Evolutionary conservation across 2,113 vertebrate species (phyloP), one percentile per base, ranked within the genome.

Genomic region (Struthidea cinerea): DNA sequence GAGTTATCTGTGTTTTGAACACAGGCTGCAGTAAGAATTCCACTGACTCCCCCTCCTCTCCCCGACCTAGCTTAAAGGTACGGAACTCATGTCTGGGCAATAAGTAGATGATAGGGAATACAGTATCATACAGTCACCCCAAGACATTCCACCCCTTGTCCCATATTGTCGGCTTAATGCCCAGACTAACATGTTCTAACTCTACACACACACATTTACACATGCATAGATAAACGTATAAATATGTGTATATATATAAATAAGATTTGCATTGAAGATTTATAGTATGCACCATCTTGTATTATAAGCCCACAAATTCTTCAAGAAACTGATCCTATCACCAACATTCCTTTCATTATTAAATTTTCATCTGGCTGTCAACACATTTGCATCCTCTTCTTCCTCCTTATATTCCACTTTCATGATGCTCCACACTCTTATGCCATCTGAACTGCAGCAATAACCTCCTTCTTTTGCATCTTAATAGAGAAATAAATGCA

Each of bases 401-500:
- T 95, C 46, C 28, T 89, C 70, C 53, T 84, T 81, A 30, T 65
- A 63, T 86, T 94, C 69, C 21, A 81, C 47, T 74, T 89, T 23
- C 32, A 57, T 42, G 44, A 35, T 49, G 8, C 26, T 77, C 39
- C 42, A 32, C 28, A 27, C 49, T n/a, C 23, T 49, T 78, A 67
- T 28, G 50, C 7, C 84, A 15, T 41, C 30, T 93, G 87, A 93
- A 86, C 37, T 57, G 60, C 24, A 89, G 65, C 63, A 91, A 78
- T 84, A 93, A 90, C n/a, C 60, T 76, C 53, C 39, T 77, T 68
- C 74, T 41, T 89, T 90, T 92, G 67, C 59, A 74, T 94, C 90
- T 74, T 97, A 96, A 96, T 95, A 63, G 47, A 96, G 92, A 96
- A 98, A 97, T 96, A 96, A 97, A 95, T 97, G 94, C 61, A 32